Percentiles rank a stretch among this genome's conserved stretches.
phyloP scores from a whole-genome alignment of 2,888 invertebrate genomes.

The Eupeodes luniger region DNA sequence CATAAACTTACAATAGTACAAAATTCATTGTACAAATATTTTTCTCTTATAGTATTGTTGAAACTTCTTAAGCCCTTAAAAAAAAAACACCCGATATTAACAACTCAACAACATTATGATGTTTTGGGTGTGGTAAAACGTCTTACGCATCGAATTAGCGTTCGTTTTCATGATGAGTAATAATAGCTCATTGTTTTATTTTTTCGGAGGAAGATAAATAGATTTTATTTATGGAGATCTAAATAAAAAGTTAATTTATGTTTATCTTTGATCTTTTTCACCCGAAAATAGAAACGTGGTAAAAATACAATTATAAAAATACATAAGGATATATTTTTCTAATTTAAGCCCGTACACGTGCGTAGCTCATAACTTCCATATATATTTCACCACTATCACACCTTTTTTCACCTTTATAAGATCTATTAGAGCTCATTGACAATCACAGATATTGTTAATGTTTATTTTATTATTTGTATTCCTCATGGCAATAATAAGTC shows the following conservation, averaged over 20 bases:
- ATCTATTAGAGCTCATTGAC: too few relatives aligned
- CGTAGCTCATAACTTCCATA: neutral
- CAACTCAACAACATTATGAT: neutral
- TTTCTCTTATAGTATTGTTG: too few relatives aligned
- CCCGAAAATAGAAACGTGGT: constrained; percentile 5
- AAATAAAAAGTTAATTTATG: neutral
- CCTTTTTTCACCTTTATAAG: too few relatives aligned
- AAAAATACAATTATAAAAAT: neutral
- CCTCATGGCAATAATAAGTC: constrained; percentile 32
- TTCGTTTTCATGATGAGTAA: neutral
- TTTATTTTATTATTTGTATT: constrained; percentile 13
- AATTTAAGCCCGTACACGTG: neutral
- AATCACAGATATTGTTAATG: constrained; percentile 19
- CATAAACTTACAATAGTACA: too few relatives aligned
- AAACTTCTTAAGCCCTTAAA: too few relatives aligned
- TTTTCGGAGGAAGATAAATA: constrained; percentile 1
- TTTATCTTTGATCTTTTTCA: constrained; percentile 20
- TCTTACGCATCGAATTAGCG: constrained; percentile 47
- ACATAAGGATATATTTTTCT: neutral
- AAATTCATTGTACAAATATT: too few relatives aligned
- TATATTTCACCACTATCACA: neutral
- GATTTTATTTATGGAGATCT: neutral
- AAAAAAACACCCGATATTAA: too few relatives aligned
- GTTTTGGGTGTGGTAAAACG: constrained; percentile 44
- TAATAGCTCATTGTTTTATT: neutral